Base-by-base conservation (phyloP, 53 echinoderm and acorn worm genomes). In the Actinopyga echinites region DNA sequence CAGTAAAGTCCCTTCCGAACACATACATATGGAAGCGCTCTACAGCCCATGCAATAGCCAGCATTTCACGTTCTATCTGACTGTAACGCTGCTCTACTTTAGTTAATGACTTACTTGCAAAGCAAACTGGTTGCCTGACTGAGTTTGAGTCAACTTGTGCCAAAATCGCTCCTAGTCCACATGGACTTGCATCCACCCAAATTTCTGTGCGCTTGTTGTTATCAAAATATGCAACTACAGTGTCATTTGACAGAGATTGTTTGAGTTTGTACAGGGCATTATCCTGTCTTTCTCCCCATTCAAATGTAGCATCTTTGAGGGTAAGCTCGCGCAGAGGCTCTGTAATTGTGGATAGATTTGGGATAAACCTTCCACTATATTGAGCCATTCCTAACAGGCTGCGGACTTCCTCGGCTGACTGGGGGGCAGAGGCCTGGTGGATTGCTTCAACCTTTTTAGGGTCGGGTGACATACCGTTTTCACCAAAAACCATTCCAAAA, bases 301-400 rank as follows among this genome's bases (percentile, higher is more conserved):
- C 68, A 32, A 79, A 86, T 56, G 62, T 65, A 12, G 54, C 84
- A 35, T 87, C 80, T 54, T 80, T 84, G 67, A 58, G 55, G 10
- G 84, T 91, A 64, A 90, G 83, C 13, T 30, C 8, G 17, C 83
- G 62, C 26, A 83, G 83, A 30, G 88, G 83, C 37, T 71, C 74
- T 17, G 88, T 83, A 20, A 85, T 84, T 23, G 87, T 86, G 26
- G 87, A 77, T n/a, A 87, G 54, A 69, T 91, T 85, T 32, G 85
- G 88, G 26, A 88, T 91, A 62, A 91, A 91, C 37, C 85, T 38
- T 66, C 85, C 62, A 65, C 91, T 85, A 58, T 80, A 87, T 57
- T 80, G 79, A 10, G 84, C 91, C 91, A 91, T 91, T n/a, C 80
- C 87, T 23, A 91, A 59, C 31, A 91, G 84, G 54, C 91, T 87